These are phyloP conservation scores for Psittacula echo DNA, from an alignment of 2,797 vertebrate species.

Conservation along the genomic window DNA sequence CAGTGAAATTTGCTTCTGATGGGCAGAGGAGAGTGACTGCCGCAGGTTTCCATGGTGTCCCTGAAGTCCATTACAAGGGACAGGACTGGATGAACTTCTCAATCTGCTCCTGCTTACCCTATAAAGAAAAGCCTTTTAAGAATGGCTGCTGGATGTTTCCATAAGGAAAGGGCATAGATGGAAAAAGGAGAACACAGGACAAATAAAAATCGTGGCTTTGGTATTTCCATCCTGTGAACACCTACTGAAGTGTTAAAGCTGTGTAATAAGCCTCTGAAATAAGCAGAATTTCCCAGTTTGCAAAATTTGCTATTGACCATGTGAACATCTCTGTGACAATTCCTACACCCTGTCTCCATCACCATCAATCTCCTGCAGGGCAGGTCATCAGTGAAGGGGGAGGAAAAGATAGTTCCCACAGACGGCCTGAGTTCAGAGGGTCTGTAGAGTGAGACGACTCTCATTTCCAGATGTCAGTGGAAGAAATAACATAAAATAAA, in stretches of 20 bases:
- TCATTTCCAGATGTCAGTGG: constrained; percentile 9
- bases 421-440: constrained; percentile 16
- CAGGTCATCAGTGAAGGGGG: constrained; percentile 11
- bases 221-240: neutral
- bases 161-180: neutral
- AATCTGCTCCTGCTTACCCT: neutral
- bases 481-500: neutral
- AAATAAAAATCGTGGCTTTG: neutral
- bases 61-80: constrained; percentile 1
- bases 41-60: neutral
- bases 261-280: neutral
- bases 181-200: neutral
- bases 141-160: neutral
- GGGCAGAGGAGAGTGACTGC: neutral
- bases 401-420: constrained; percentile 36
- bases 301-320: constrained; percentile 12
- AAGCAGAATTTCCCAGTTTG: constrained; percentile 13
- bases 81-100: neutral
- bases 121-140: neutral
- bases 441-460: neutral
- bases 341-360: neutral
- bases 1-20: constrained; percentile 35
- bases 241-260: neutral
- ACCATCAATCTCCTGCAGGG: constrained; percentile 11
- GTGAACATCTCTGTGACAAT: constrained; percentile 3